Evolutionary conservation across 2,888 invertebrate genomes (phyloP).

Genomic region (Rhabditophanes sp.): DNA sequence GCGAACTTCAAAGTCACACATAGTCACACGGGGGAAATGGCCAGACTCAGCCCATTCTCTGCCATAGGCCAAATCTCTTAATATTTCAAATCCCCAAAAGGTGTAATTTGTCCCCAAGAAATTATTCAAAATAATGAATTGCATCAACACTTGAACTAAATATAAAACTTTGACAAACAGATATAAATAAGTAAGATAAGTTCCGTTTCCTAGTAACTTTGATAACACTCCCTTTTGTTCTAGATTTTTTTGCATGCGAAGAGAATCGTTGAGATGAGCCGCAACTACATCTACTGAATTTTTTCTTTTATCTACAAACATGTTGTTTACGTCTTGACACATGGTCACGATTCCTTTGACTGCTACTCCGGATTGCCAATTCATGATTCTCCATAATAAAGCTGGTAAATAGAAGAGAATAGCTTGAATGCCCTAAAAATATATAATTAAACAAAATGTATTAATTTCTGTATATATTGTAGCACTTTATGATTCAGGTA

Average conservation of each 20-base stretch:
- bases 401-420: constrained; percentile 49
- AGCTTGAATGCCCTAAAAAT: constrained; percentile 49
- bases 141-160: constrained; percentile 34
- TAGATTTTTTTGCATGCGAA: constrained; percentile 47
- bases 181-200: constrained; percentile 22
- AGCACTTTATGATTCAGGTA: too few relatives aligned
- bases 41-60: constrained; percentile 44
- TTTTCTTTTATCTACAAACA: constrained; percentile 45
- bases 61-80: constrained; percentile 39
- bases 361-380: constrained; percentile 44
- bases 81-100: constrained; percentile 44
- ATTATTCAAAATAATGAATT: constrained; percentile 44
- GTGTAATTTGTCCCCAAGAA: constrained; percentile 44
- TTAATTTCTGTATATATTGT: too few relatives aligned
- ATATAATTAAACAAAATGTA: too few relatives aligned
- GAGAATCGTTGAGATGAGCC: constrained; percentile 48
- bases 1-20: constrained; percentile 46
- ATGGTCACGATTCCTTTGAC: constrained; percentile 46
- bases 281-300: constrained; percentile 47
- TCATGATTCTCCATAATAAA: constrained; percentile 48
- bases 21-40: constrained; percentile 44
- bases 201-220: constrained; percentile 35
- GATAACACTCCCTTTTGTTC: constrained; percentile 41
- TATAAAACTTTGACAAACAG: constrained; percentile 7
- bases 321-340: constrained; percentile 47